These are phyloP conservation scores for Conomelus anceps DNA, from an alignment of 2,888 invertebrate genomes.

Conservation along the genomic window DNA sequence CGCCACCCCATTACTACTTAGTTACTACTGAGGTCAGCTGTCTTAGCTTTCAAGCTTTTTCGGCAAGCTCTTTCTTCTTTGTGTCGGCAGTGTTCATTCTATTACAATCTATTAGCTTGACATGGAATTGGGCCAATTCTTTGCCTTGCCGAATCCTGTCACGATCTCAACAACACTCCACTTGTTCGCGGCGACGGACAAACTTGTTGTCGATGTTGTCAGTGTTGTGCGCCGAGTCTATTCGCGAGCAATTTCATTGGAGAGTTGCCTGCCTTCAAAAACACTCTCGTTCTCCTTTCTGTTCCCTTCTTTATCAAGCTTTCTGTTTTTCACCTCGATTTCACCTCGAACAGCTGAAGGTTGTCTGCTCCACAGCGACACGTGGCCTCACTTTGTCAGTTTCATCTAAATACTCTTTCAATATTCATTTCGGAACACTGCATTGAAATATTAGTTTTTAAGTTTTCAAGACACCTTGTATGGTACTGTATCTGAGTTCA, in stretches of 20 bases:
- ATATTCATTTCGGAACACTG: background rate
- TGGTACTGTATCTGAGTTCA: too few species aligned
- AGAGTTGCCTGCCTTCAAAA: too few species aligned
- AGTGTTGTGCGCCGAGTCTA: background rate
- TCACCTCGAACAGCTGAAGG: background rate
- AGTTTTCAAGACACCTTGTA: too few species aligned
- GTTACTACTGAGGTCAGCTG: background rate
- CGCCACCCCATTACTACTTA: background rate
- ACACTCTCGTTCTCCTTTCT: too few species aligned
- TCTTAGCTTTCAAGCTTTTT: background rate
- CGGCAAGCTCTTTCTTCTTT: background rate
- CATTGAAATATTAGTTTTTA: too few species aligned
- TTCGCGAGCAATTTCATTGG: background rate
- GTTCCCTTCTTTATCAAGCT: too few species aligned
- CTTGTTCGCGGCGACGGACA: background rate
- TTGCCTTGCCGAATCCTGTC: too few species aligned
- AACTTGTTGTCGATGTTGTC: background rate
- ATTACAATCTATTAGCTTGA: background rate
- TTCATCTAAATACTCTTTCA: background rate
- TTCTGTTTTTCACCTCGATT: too few species aligned
- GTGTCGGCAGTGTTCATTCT: background rate
- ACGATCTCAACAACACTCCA: background rate
- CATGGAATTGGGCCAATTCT: background rate
- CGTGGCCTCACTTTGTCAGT: background rate
- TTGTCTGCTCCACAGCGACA: background rate